Evolutionary conservation across 2,797 vertebrate species (phyloP).

Genomic region (Anabacerthia variegaticeps): DNA sequence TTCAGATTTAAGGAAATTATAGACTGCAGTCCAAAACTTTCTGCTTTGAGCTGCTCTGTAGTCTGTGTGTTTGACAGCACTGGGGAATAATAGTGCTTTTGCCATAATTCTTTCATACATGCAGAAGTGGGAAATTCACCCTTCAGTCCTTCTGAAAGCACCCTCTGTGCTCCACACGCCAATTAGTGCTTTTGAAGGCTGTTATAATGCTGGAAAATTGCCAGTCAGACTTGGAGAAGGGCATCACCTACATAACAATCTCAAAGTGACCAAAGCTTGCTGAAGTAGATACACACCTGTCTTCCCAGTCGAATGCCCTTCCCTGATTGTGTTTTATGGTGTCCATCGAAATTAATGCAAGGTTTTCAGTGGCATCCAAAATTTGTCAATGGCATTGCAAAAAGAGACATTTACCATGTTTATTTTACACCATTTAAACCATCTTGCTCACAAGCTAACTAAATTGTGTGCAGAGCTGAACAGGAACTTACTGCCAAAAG

Average conservation of each 20-base stretch:
- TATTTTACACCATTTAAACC: background rate
- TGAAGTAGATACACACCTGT: background rate
- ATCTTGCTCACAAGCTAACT: background rate
- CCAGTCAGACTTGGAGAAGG: background rate
- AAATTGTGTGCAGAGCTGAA: background rate
- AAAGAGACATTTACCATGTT: background rate
- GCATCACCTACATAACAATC: background rate
- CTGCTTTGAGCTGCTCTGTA: background rate
- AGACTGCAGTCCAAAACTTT: background rate
- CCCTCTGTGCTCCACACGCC: background rate
- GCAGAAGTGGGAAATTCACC: background rate
- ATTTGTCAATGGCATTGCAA: background rate
- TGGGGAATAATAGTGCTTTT: background rate
- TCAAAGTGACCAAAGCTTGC: background rate
- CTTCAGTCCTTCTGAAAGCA: background rate
- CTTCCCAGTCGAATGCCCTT: background rate
- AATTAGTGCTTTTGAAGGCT: background rate
- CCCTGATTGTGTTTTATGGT: background rate
- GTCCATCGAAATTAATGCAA: background rate
- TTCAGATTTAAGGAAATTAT: constrained; percentile 44
- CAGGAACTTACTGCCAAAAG: background rate
- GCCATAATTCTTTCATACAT: background rate
- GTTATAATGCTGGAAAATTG: background rate
- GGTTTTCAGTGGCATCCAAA: background rate
- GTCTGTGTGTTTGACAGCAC: background rate